Conservation (phyloP, 2,888 invertebrate genomes). For the Seira ritae region DNA sequence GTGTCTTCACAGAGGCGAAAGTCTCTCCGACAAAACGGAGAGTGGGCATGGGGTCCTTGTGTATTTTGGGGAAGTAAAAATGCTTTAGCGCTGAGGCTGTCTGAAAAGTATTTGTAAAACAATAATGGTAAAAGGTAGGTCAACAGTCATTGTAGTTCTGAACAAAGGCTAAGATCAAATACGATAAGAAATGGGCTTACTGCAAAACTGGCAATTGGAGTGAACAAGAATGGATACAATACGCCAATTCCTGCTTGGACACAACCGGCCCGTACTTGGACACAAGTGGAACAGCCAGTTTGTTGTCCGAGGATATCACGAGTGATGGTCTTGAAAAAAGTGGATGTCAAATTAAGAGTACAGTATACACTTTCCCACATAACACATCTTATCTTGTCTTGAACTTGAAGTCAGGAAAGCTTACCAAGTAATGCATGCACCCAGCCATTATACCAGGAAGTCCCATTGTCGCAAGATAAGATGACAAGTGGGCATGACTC, state of each 20-base stretch:
- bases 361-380: no score
- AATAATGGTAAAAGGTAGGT: no score
- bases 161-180: no score
- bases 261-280: constrained; percentile 80
- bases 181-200: no score
- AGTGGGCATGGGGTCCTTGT: constrained; percentile 50
- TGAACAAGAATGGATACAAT: constrained; percentile 80
- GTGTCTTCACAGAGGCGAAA: constrained; percentile 43
- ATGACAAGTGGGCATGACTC: constrained; percentile 79
- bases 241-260: constrained; percentile 79
- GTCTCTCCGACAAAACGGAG: constrained; percentile 41
- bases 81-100: constrained; percentile 40
- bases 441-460: constrained; percentile 80
- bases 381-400: no score
- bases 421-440: constrained; percentile 80
- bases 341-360: no score
- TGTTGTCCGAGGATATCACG: constrained; percentile 80
- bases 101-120: constrained; percentile 46
- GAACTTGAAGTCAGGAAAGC: no score
- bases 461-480: constrained; percentile 80
- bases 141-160: no score
- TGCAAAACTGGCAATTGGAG: constrained; percentile 80
- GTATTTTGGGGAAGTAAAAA: constrained; percentile 58
- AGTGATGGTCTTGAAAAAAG: constrained; percentile 77
- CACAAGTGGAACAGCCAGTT: constrained; percentile 81